Evolutionary conservation across 1,140 invertebrate species (phyloP), one percentile per base, ranked within the genome.

Genomic region (Leptonema lineaticorne): DNA sequence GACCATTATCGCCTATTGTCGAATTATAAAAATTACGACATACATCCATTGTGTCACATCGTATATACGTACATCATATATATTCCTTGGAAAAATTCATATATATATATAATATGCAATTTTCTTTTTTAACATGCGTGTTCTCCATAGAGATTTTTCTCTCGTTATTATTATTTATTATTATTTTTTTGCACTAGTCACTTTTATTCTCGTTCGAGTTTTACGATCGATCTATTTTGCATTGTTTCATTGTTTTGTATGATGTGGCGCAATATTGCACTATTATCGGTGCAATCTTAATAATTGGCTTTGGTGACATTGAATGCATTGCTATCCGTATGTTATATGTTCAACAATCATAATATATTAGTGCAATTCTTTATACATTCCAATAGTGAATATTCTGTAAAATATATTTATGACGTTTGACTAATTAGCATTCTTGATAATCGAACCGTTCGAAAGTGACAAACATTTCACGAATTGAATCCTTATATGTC

Each of bases 1-100:
- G 41, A 53, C 70, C 63, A 71, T 71, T 71, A 71, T 71, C 70
- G 63, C 70, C 70, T 71, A 71, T 71, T 71, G 70, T 71, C 70
- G 59, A 71, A 71, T 71, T 71, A 69, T 71, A 45, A 57, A 69
- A 67, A 41, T 71, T 65, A 65, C 30, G 68, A 63, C 63, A 24
- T 26, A 18, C 18, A 18, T 60, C 70, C 50, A 71, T 71, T 71
- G 70, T 71, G 33, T 26, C 26, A 22, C 57, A 56, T 27, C 50
- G 58, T 58, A n/a, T 14, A 28, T 29, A 26, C 18, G 6, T 24
- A 9, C 48, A 8, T 53, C 24, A n/a, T 53, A 1, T 2, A 58
- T 9, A 58, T 20, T 56, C 26, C n/a, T n/a, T n/a, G n/a, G n/a
- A n/a, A n/a, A n/a, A n/a, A n/a, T n/a, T n/a, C n/a, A n/a, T n/a